A percentile compares a stretch with the other conserved stretches of the same genome.
Conservation (phyloP, 2,113 vertebrate genomes). For the Upupa epops region DNA sequence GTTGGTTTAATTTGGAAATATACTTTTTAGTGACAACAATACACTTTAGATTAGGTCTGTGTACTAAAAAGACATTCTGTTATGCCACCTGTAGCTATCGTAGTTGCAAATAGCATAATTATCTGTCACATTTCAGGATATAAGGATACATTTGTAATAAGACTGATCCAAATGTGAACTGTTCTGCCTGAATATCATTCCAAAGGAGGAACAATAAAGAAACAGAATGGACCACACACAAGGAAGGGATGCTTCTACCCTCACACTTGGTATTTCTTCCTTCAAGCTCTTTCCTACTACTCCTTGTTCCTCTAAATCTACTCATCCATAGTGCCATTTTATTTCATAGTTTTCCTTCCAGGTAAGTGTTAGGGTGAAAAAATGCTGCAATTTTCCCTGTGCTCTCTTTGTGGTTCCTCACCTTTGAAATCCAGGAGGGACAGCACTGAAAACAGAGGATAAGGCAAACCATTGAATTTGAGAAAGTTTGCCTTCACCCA, state of each 20-base stretch:
- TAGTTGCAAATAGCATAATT: not conserved
- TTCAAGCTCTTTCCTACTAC: not conserved
- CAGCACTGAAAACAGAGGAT: not conserved
- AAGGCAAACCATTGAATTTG: not conserved
- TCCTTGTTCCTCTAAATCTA: not conserved
- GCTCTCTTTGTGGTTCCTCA: not conserved
- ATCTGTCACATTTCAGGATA: not conserved
- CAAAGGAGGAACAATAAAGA: not conserved
- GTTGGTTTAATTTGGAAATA: not conserved
- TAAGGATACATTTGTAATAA: not conserved
- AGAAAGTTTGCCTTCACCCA: not conserved
- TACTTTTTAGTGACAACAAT: not conserved
- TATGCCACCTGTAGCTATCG: not conserved
- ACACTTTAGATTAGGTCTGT: not conserved
- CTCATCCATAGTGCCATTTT: not conserved
- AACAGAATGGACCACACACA: not conserved
- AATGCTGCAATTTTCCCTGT: not conserved
- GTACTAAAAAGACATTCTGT: not conserved
- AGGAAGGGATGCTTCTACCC: not conserved
- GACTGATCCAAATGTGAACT: not conserved
- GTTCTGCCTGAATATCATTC: not conserved
- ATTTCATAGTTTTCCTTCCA: conserved; percentile 1
- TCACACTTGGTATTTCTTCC: not conserved
- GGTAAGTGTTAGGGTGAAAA: conserved; percentile 20
- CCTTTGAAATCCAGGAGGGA: not conserved